Base-by-base conservation (phyloP, 1,140 invertebrate genomes). In the Drosophila truncata region DNA sequence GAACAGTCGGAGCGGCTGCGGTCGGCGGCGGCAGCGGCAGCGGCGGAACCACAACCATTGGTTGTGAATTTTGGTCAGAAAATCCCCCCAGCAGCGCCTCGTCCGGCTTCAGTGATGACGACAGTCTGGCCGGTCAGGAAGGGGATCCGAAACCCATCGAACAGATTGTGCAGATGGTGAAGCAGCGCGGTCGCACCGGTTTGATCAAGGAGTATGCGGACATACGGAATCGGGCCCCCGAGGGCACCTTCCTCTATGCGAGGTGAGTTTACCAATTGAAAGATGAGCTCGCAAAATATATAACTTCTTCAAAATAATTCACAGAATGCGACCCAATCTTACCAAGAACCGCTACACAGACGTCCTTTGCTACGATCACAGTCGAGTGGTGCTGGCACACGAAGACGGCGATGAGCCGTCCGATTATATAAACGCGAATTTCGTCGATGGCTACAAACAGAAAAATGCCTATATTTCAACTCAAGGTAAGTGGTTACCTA, bases 351-450 rank as follows among this genome's bases (percentile, higher is more conserved):
- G 98, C 18, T 99, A 99, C 93, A 98, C 97, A 47, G 98, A 99
- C 94, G 98, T 99, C 25, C 94, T 99, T 18, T 99, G 98, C 93
- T 98, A 97, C 93, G 98, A 99, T 93, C 97, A 99, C 92, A 97
- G 97, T 87, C 94, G 98, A 82, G 98, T 99, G 47, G 95, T 96
- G 60, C 94, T 99, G 27, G 95, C 96, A 6, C 94, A 96, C 82
- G 93, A 95, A 35, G 92, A 95, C 47, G 95, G 97, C 70, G 97
- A 98, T 78, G 94, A 95, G 16, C 95, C 95, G 67, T 96, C 96
- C 41, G 98, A 99, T 94, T 99, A 99, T 91, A 99, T 99, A 88
- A 99, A 99, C 94, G 98, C 98, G 31, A 99, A 99, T 94, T 99
- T 97, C 94, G 98, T 99, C 31, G 98, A 99, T 94, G 98, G 98